Evolutionary conservation across 2,888 invertebrate genomes (phyloP).

Genomic region (Caenorhabditis wallacei): DNA sequence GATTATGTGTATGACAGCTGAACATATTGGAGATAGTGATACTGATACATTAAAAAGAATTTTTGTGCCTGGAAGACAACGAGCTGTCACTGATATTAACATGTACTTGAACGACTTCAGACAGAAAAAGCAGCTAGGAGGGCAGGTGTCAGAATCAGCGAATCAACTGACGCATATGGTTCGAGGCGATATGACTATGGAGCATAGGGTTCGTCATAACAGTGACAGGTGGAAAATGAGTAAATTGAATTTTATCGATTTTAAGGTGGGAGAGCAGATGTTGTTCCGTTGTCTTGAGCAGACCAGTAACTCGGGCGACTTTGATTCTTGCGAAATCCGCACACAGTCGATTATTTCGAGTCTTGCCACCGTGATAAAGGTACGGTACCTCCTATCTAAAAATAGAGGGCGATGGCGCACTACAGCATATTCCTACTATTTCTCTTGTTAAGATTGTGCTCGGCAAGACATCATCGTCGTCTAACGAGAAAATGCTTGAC

Average conservation of each 20-base stretch:
- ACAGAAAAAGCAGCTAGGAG: conserved; percentile 86
- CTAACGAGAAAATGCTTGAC: conserved; percentile 86
- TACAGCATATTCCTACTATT: conserved; percentile 85
- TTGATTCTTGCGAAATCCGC: conserved; percentile 87
- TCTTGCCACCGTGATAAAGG: conserved; percentile 90
- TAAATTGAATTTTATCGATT: conserved; percentile 37
- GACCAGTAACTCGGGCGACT: conserved; percentile 84
- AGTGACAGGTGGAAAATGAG: conserved; percentile 24
- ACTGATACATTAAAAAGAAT: conserved; percentile 84
- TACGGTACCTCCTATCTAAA: conserved; percentile 85
- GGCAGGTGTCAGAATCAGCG: conserved; percentile 65
- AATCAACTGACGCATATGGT: conserved; percentile 69
- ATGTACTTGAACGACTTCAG: conserved; percentile 91
- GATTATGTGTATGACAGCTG: conserved; percentile 81
- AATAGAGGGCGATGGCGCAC: conserved; percentile 15
- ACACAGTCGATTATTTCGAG: conserved; percentile 89
- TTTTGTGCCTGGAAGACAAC: conserved; percentile 92
- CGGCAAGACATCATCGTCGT: conserved; percentile 76
- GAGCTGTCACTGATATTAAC: conserved; percentile 90
- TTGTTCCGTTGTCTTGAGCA: conserved; percentile 76
- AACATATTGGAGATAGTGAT: conserved; percentile 74
- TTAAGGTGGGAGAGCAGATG: conserved; percentile 79
- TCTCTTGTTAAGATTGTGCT: conserved; percentile 73
- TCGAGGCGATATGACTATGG: conserved; percentile 67
- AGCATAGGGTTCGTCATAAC: conserved; percentile 51